Base-by-base conservation (phyloP, 92 coral and sea anemone genomes). In the Phenganax marumi region DNA sequence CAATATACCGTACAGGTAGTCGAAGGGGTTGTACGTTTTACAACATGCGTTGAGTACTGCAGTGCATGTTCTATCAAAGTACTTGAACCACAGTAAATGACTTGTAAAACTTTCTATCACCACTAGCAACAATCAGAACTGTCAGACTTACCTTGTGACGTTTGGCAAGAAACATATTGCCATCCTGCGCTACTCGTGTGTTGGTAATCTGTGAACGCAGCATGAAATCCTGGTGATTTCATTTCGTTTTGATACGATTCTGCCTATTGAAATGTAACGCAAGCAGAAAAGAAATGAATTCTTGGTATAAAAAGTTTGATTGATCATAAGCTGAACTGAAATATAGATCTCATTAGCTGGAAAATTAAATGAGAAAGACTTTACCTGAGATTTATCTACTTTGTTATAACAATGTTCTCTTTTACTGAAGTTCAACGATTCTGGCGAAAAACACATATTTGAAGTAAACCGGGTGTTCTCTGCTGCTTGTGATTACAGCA, bases 301-400 rank as follows among this genome's bases (percentile, higher is more conserved):
- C 13, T 62, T 18, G 25, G 26, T 10, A 62, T 8, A 13, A n/a
- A 39, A 56, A 14, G 19, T 14, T 14, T 56, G 63, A n/a, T 56
- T 56, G 63, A 56, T 11, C 19, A 21, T 56, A 33, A 33, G 19
- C 63, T 56, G 18, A 56, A 56, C 17, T 21, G 63, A 56, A 14
- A 21, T 8, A 11, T 14, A 23, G 16, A 66, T 66, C 14, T 17
- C 0, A 66, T 49, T 12, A 66, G 8, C 18, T 11, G 2, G 70
- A 25, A 64, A 7, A 66, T 25, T 10, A 22, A 66, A 66, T n/a
- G 14, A 19, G n/a, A 11, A 7, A 7, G 14, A 8, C 11, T 66
- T 66, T 66, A 66, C 72, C 72, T 66, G 72, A 25, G n/a, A 6
- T 66, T 47, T 66, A 22, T 66, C 72, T 25, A 66, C 43, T 66